Conservation (phyloP, 1,140 invertebrate species). For the Harpegnathos saltator region DNA sequence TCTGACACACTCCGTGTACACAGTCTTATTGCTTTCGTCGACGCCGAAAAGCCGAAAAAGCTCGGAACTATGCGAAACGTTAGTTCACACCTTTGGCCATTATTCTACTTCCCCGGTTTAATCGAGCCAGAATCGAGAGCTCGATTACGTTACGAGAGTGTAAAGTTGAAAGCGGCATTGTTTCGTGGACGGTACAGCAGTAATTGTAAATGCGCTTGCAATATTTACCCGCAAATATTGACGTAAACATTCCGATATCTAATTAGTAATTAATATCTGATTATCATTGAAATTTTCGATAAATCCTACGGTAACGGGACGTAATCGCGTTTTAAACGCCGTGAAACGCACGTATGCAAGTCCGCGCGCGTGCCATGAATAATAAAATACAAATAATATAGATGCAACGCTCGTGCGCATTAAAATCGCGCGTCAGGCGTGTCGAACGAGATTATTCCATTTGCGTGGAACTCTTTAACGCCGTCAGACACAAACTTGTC, state of each 20-base stretch:
- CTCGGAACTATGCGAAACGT: background rate
- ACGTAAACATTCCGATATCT: background rate
- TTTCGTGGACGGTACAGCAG: background rate
- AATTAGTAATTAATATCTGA: too few species aligned
- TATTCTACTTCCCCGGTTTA: background rate
- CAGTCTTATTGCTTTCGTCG: slow-evolving; percentile 24
- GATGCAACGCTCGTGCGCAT: too few species aligned
- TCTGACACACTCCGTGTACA: background rate
- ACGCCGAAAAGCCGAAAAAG: slow-evolving; percentile 1
- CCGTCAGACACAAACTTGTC: too few species aligned
- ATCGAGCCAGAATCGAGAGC: background rate
- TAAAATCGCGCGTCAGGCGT: too few species aligned
- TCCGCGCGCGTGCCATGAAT: too few species aligned
- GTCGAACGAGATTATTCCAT: too few species aligned
- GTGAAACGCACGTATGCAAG: too few species aligned
- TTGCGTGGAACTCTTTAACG: too few species aligned
- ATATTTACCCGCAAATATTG: slow-evolving; percentile 3
- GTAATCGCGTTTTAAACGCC: too few species aligned
- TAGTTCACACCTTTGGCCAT: background rate
- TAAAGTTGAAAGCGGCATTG: background rate
- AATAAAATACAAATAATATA: too few species aligned
- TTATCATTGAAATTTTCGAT: too few species aligned
- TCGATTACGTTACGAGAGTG: slow-evolving; percentile 17
- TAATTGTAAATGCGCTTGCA: background rate
- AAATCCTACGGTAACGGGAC: too few species aligned